These are phyloP conservation scores for Jaculus jaculus DNA, from an alignment of 2,113 vertebrate genomes.

Conservation along the genomic window DNA sequence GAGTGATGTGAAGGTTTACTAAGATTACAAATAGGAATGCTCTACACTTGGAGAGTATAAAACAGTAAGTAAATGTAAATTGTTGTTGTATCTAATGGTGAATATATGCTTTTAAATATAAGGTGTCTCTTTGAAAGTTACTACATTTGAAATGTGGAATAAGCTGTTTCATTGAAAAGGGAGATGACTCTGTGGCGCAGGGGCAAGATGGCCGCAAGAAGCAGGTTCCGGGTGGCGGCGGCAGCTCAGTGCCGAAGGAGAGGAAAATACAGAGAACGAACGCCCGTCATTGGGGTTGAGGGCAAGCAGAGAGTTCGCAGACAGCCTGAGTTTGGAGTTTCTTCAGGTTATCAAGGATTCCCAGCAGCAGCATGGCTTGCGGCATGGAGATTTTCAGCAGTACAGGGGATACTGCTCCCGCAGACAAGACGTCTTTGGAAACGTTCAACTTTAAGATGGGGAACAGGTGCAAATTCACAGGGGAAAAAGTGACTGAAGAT, in stretches of 20 bases:
- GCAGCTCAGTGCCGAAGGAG: constrained; percentile 79
- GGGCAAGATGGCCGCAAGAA: constrained; percentile 86
- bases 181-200: constrained; percentile 76
- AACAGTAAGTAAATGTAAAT: neutral
- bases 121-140: neutral
- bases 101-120: constrained; percentile 37
- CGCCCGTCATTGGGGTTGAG: constrained; percentile 79
- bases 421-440: constrained; percentile 92
- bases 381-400: constrained; percentile 96
- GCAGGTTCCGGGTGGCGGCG: constrained; percentile 67
- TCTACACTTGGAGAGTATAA: neutral
- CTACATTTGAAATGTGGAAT: neutral
- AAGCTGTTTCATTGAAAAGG: constrained; percentile 18
- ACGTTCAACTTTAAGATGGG: constrained; percentile 98
- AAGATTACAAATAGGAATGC: neutral
- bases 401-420: constrained; percentile 96
- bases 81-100: neutral
- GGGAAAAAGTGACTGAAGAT: constrained; percentile 96
- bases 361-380: constrained; percentile 97
- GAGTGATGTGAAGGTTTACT: neutral
- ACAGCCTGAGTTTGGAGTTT: constrained; percentile 92
- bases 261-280: constrained; percentile 92
- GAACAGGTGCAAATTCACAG: constrained; percentile 97
- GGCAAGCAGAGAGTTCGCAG: constrained; percentile 79
- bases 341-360: constrained; percentile 98